Evolutionary conservation across 1,140 invertebrate genomes (phyloP).

Genomic region (Scaptomyza hsui): DNA sequence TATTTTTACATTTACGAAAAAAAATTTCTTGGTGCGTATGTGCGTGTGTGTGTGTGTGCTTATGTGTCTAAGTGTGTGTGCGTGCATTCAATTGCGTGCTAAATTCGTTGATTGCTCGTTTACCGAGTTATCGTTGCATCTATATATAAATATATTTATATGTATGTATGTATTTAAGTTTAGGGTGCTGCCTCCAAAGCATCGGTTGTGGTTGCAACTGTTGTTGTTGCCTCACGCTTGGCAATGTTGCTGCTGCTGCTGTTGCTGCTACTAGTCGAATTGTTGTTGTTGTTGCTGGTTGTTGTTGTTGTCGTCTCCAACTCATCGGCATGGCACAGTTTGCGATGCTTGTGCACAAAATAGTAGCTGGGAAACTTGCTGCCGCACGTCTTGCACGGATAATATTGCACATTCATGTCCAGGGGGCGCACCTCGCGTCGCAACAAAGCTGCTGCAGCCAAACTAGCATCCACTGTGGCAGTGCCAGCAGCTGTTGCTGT

Average conservation of each 20-base stretch:
- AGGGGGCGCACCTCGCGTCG: conserved; percentile 87
- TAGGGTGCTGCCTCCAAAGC: conserved; percentile 25
- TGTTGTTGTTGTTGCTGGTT: conserved; percentile 27
- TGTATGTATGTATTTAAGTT: conserved; percentile 1
- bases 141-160: too few species aligned
- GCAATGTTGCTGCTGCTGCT: conserved; percentile 22
- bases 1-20: conserved; percentile 35
- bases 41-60: background rate
- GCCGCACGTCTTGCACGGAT: conserved; percentile 95
- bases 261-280: conserved; percentile 17
- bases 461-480: background rate
- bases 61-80: conserved; percentile 1
- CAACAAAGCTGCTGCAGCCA: conserved; percentile 32
- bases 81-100: conserved; percentile 28
- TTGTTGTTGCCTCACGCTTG: conserved; percentile 35
- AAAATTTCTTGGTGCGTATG: conserved; percentile 19
- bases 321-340: conserved; percentile 91
- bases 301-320: conserved; percentile 26
- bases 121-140: background rate
- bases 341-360: conserved; percentile 95
- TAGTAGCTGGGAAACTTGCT: conserved; percentile 96
- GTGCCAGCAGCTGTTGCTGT: background rate
- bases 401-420: conserved; percentile 94
- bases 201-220: conserved; percentile 16
- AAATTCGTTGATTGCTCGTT: conserved; percentile 38